Conservation (phyloP, 2,888 invertebrate species). For the Lumbricus terrestris region DNA sequence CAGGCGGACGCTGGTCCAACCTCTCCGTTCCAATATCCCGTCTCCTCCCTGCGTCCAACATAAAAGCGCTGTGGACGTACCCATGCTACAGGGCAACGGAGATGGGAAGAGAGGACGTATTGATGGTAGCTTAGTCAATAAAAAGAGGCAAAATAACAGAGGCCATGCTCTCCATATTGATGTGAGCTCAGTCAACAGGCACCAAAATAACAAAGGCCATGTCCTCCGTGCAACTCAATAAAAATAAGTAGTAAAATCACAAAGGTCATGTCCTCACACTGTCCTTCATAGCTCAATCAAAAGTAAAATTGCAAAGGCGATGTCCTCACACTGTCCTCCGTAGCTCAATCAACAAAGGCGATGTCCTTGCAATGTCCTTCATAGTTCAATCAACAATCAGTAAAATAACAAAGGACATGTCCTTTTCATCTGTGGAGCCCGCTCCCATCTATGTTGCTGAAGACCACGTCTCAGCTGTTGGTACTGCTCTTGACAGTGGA, state of each 20-base stretch:
- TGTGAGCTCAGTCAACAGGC: no score
- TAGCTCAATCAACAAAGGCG: no score
- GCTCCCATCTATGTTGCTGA: not conserved
- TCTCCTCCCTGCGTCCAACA: not conserved
- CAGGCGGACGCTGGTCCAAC: not conserved
- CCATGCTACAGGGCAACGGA: not conserved
- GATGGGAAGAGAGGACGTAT: not conserved
- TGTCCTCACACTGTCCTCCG: no score
- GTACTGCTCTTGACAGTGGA: not conserved
- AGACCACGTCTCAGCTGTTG: not conserved
- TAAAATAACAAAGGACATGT: not conserved
- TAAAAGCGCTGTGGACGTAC: not conserved
- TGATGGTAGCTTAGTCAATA: not conserved
- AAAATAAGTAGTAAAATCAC: no score
- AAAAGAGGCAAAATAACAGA: not conserved
- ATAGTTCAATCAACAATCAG: no score
- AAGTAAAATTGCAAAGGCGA: no score
- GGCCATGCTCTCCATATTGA: not conserved
- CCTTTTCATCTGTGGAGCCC: not conserved
- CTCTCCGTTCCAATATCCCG: not conserved
- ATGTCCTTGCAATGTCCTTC: not conserved
- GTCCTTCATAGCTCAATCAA: no score
- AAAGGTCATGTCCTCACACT: no score
- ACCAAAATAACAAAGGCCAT: no score
- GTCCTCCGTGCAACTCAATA: no score